These are phyloP conservation scores for Catocala nupta DNA, from an alignment of 2,888 invertebrate species.

Conservation along the genomic window DNA sequence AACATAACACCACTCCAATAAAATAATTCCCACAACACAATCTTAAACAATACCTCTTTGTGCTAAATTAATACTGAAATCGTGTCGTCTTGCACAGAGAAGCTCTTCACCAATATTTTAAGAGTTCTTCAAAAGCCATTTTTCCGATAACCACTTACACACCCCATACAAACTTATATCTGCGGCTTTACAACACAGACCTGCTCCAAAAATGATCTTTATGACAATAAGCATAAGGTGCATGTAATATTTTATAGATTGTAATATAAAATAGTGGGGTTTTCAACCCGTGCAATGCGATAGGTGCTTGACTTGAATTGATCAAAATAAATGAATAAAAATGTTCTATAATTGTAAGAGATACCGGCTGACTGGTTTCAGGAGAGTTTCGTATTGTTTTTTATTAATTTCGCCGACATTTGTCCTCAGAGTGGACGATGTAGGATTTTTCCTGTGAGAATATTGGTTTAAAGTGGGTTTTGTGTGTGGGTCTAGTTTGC, in stretches of 20 bases:
- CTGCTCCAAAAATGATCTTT: slow-evolving; percentile 44
- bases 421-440: slow-evolving; percentile 52
- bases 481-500: slow-evolving; percentile 37
- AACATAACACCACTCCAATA: slow-evolving; percentile 13
- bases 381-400: slow-evolving; percentile 75
- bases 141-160: slow-evolving; percentile 79
- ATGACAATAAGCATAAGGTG: slow-evolving; percentile 30
- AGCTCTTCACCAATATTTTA: slow-evolving; percentile 69
- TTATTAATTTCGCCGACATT: slow-evolving; percentile 61
- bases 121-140: slow-evolving; percentile 77
- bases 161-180: slow-evolving; percentile 54
- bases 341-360: slow-evolving; percentile 72
- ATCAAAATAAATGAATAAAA: slow-evolving; percentile 78
- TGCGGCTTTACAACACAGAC: neutral
- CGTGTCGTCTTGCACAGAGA: slow-evolving; percentile 59
- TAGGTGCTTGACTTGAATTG: slow-evolving; percentile 80
- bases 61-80: slow-evolving; percentile 71
- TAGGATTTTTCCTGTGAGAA: slow-evolving; percentile 79
- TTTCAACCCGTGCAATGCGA: slow-evolving; percentile 70
- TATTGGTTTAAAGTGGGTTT: slow-evolving; percentile 60
- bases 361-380: slow-evolving; percentile 76
- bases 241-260: slow-evolving; percentile 8
- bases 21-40: slow-evolving; percentile 57
- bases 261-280: slow-evolving; percentile 39
- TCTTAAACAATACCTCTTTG: slow-evolving; percentile 55